Evolutionary conservation across 2,888 invertebrate genomes (phyloP).

Genomic region (Phengaris arion): DNA sequence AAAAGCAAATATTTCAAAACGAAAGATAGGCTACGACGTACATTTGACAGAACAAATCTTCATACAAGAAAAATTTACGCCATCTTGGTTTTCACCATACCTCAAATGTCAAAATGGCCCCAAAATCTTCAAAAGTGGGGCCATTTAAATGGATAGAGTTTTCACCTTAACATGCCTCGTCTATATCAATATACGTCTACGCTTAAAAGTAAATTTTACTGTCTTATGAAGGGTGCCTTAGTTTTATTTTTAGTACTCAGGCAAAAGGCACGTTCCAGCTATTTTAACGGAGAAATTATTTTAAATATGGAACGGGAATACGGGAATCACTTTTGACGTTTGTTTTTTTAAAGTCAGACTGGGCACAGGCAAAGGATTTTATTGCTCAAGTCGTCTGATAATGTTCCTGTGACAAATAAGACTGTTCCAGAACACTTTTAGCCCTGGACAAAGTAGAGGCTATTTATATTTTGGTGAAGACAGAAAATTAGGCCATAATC

Average conservation of each 20-base stretch:
- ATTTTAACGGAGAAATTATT: conserved; percentile 45
- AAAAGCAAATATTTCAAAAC: too few species aligned
- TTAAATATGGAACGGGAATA: conserved; percentile 47
- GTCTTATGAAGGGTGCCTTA: conserved; percentile 39
- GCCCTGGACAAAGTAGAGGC: not conserved
- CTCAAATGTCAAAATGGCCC: too few species aligned
- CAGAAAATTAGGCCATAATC: too few species aligned
- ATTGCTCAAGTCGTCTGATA: conserved; percentile 26
- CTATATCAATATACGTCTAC: too few species aligned
- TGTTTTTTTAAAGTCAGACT: conserved; percentile 39
- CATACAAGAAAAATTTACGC: too few species aligned
- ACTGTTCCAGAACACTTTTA: not conserved
- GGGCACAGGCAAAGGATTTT: conserved; percentile 37
- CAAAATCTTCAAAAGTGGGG: too few species aligned
- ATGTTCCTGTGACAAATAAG: not conserved
- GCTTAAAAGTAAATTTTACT: not conserved
- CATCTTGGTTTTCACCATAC: too few species aligned
- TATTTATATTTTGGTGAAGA: not conserved
- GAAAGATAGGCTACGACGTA: too few species aligned
- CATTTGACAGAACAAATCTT: too few species aligned
- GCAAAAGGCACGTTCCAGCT: conserved; percentile 48
- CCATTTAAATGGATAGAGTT: too few species aligned
- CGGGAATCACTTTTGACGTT: conserved; percentile 46
- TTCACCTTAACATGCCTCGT: too few species aligned
- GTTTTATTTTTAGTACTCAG: conserved; percentile 49